Evolutionary conservation across 2,113 vertebrate genomes (phyloP).

Genomic region (Callopanchax toddi): DNA sequence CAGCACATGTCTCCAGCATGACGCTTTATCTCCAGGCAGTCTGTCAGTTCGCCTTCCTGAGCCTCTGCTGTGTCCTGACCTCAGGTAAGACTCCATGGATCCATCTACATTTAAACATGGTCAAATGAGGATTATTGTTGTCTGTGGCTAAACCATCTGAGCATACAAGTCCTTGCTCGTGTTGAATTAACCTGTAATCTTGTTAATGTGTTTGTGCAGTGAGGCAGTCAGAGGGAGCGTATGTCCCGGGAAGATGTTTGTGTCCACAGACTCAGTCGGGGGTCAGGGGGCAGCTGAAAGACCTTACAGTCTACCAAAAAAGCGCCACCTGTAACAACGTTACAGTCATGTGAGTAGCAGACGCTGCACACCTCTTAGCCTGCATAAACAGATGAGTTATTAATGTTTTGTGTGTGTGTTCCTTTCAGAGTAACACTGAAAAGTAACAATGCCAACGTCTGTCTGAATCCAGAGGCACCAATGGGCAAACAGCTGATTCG

Average conservation of each 20-base stretch:
- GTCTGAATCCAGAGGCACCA: slow-evolving; percentile 64
- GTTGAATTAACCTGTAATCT: slow-evolving; percentile 47
- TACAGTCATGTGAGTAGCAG: slow-evolving; percentile 77
- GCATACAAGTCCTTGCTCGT: not conserved
- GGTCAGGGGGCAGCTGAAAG: slow-evolving; percentile 53
- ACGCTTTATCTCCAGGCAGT: slow-evolving; percentile 29
- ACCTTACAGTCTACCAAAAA: slow-evolving; percentile 48
- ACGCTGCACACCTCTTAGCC: not conserved
- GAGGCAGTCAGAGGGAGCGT: slow-evolving; percentile 39
- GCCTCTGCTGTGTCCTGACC: slow-evolving; percentile 52
- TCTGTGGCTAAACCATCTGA: not conserved
- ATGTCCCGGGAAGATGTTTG: slow-evolving; percentile 73
- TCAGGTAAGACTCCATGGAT: slow-evolving; percentile 52
- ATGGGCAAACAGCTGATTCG: slow-evolving; percentile 68
- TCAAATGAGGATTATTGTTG: not conserved
- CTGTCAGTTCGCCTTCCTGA: slow-evolving; percentile 46
- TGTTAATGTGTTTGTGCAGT: slow-evolving; percentile 62
- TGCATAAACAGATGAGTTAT: not conserved
- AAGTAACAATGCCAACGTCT: slow-evolving; percentile 43
- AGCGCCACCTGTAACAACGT: slow-evolving; percentile 59
- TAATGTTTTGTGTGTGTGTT: slow-evolving; percentile 10
- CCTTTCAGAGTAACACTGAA: slow-evolving; percentile 68
- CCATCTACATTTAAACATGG: not conserved
- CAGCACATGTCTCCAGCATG: slow-evolving; percentile 51
- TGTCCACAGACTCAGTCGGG: slow-evolving; percentile 40